Conservation (phyloP, 2,113 vertebrate species). For the Rhinoderma darwinii region DNA sequence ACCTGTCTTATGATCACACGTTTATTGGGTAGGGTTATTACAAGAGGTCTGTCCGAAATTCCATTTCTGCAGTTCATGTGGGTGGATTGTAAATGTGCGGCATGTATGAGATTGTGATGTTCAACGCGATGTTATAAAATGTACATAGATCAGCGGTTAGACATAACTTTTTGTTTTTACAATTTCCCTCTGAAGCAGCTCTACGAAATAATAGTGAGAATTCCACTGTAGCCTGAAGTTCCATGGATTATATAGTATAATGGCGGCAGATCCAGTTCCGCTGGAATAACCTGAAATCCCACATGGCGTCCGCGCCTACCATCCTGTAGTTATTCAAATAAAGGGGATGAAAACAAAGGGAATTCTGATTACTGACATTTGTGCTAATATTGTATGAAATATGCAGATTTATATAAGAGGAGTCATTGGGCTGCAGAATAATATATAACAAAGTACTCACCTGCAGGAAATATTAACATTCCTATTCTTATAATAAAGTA, state of each 20-base stretch:
- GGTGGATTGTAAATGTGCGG: slow-evolving; percentile 19
- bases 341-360: not conserved
- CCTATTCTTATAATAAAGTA: no score
- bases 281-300: not conserved
- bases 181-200: no score
- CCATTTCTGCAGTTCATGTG: not conserved
- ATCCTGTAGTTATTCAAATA: not conserved
- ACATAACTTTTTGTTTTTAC: no score
- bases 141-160: not conserved
- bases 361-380: not conserved
- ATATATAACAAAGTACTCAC: no score
- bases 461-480: no score
- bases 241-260: not conserved
- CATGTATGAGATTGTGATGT: slow-evolving; percentile 1
- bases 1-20: not conserved
- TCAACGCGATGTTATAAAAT: not conserved
- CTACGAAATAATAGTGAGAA: not conserved
- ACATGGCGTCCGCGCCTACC: not conserved
- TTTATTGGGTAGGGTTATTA: not conserved
- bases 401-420: not conserved
- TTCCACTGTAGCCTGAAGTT: no score
- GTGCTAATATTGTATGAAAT: not conserved
- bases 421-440: not conserved
- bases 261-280: not conserved
- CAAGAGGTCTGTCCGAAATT: not conserved